phyloP scores from a whole-genome alignment of 2,888 invertebrate species.

The Protodeltote pygarga region DNA sequence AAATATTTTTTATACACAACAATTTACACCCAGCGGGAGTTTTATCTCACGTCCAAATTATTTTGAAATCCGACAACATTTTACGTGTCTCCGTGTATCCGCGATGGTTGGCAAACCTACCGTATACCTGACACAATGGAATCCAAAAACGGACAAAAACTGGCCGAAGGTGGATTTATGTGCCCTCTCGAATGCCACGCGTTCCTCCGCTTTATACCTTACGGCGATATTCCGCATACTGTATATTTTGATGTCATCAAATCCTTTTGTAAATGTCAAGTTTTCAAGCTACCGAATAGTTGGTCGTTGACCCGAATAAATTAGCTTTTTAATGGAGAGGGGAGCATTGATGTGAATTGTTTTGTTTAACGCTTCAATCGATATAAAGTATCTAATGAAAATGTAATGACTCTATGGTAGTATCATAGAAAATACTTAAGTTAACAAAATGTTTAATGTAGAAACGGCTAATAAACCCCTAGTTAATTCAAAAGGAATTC shows the following conservation, averaged over 20 bases:
- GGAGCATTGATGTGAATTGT: constrained; percentile 15
- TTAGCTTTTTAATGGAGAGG: constrained; percentile 31
- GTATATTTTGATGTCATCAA: constrained; percentile 52
- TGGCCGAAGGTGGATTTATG: constrained; percentile 67
- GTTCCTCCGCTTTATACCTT: constrained; percentile 42
- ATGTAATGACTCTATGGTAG: too few relatives aligned
- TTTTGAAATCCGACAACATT: constrained; percentile 33
- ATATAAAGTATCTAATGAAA: not conserved
- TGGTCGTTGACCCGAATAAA: constrained; percentile 47
- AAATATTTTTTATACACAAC: constrained; percentile 7
- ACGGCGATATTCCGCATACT: constrained; percentile 43
- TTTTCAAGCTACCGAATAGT: constrained; percentile 44
- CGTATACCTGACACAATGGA: constrained; percentile 73
- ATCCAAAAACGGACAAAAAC: constrained; percentile 75
- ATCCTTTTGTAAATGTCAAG: constrained; percentile 47
- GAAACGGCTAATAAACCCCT: too few relatives aligned
- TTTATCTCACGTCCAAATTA: constrained; percentile 32
- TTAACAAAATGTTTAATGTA: too few relatives aligned
- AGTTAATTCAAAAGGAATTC: too few relatives aligned
- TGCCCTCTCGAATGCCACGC: constrained; percentile 47
- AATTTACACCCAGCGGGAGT: constrained; percentile 40
- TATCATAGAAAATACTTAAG: too few relatives aligned
- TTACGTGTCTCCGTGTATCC: constrained; percentile 27
- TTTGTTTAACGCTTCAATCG: constrained; percentile 11
- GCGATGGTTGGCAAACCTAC: constrained; percentile 49